phyloP scores from a whole-genome alignment of 30 jellyfish, hydroid and myxozoan genomes.

The Aurelia sp. region DNA sequence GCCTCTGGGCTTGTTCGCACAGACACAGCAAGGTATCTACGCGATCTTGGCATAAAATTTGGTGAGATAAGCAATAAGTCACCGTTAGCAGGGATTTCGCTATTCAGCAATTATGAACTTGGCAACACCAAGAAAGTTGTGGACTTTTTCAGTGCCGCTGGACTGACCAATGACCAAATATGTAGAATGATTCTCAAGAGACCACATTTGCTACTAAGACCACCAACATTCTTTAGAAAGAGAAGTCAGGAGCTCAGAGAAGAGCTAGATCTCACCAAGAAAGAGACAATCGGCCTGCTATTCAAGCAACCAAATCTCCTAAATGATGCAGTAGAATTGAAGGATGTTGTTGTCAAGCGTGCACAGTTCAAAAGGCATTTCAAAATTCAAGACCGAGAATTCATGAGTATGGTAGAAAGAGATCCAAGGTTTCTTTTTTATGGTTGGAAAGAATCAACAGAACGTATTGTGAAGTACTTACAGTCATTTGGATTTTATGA shows the following conservation, averaged over 20 bases:
- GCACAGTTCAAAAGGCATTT: slow-evolving; percentile 46
- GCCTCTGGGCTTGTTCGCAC: slow-evolving; percentile 67
- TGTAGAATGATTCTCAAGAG: slow-evolving; percentile 54
- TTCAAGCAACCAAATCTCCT: slow-evolving; percentile 55
- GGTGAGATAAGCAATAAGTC: slow-evolving; percentile 59
- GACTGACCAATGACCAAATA: slow-evolving; percentile 39
- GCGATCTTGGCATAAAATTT: slow-evolving; percentile 62
- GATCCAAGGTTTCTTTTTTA: slow-evolving; percentile 59
- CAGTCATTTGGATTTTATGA: slow-evolving; percentile 12
- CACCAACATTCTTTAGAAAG: slow-evolving; percentile 15
- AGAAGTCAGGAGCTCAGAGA: slow-evolving; percentile 53
- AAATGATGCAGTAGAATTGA: slow-evolving; percentile 47
- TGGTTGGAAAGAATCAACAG: slow-evolving; percentile 49
- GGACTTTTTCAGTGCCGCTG: slow-evolving; percentile 53
- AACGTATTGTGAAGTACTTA: slow-evolving; percentile 34
- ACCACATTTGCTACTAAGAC: slow-evolving; percentile 38
- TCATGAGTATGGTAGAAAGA: slow-evolving; percentile 66
- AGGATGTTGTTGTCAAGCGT: slow-evolving; percentile 33
- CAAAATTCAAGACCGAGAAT: slow-evolving; percentile 31
- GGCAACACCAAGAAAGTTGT: slow-evolving; percentile 46
- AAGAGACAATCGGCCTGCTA: slow-evolving; percentile 36
- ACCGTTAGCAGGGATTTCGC: slow-evolving; percentile 47
- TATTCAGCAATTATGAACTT: slow-evolving; percentile 54
- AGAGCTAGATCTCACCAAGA: slow-evolving; percentile 65
- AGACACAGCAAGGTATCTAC: slow-evolving; percentile 61